Evolutionary conservation across 2,888 invertebrate genomes (phyloP), one percentile per base, ranked within the genome.

Genomic region (Leucoma salicis): DNA sequence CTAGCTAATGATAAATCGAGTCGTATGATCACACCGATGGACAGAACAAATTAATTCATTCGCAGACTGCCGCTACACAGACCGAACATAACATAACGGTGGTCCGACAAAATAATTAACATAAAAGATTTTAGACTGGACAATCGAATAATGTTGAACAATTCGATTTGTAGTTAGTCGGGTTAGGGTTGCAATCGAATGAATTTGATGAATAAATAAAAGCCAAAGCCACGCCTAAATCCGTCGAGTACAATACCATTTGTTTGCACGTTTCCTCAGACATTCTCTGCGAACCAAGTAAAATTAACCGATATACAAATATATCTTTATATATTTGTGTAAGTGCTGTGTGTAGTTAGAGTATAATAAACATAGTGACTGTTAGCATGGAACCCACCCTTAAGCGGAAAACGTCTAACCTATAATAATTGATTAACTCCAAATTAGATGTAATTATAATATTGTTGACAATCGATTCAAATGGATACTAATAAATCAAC

Each of bases 231-330:
- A 89, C 88, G 86, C 87, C 88, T 89, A 89, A 71, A 74, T 67
- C 67, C 74, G 70, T 76, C 79, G 71, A 70, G 80, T 88, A 88
- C 87, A 75, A 82, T 94, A 94, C 94, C 94, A 94, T 94, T 90
- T 93, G 93, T 93, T 94, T 94, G 94, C 93, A 94, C 92, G 93
- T 92, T 91, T 94, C 94, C 92, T 94, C 94, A 91, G 94, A 94
- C 93, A 94, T 93, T 93, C 92, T 94, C 94, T 94, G 94, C 92
- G 93, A 94, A 93, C 88, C 82, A 92, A 92, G 91, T 87, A 87
- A 86, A 85, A 84, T 78, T 66, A 75, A 73, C 77, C 70, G 76
- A 75, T 76, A 83, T 72, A 55, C 58, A 69, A 57, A 57, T 60
- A 54, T 57, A 49, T 36, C 52, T 38, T 53, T 52, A 63, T 59